These are phyloP conservation scores for Temnothorax longispinosus DNA, from an alignment of 1,140 invertebrate genomes.

Conservation along the genomic window DNA sequence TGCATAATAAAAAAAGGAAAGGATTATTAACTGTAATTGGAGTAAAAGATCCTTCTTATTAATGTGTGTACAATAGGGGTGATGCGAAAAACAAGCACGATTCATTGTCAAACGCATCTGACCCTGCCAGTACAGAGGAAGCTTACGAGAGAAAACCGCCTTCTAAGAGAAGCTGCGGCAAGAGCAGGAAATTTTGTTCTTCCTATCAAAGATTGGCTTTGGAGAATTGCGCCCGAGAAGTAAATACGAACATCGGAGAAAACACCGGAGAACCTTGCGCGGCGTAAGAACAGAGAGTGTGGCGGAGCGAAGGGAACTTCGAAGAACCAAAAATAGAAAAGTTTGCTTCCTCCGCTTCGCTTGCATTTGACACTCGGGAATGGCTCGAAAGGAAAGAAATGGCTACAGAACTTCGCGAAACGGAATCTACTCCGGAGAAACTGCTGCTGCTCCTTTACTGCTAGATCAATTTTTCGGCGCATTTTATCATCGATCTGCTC, in stretches of 20 bases:
- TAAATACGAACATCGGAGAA: constrained; percentile 28
- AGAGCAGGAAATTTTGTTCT: constrained; percentile 53
- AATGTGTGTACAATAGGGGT: not conserved
- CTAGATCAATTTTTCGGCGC: constrained; percentile 6
- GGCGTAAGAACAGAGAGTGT: constrained; percentile 15
- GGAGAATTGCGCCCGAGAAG: constrained; percentile 35
- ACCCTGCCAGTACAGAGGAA: not conserved
- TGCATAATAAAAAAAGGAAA: not conserved
- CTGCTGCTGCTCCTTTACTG: not conserved
- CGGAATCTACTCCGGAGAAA: not conserved
- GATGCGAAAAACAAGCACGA: constrained; percentile 37
- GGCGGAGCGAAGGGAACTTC: constrained; percentile 2
- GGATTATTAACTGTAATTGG: not conserved
- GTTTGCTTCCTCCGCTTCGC: not conserved
- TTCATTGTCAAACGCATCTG: constrained; percentile 20
- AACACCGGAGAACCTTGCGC: not conserved
- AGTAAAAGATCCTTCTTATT: not conserved
- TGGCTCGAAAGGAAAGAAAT: not conserved
- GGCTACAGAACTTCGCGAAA: constrained; percentile 2
- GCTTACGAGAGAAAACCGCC: not conserved
- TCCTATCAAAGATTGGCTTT: constrained; percentile 53
- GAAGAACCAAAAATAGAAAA: constrained; percentile 29
- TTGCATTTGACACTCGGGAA: constrained; percentile 13
- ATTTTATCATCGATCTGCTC: constrained; percentile 29
- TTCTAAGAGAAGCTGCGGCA: constrained; percentile 13